Evolutionary conservation across 2,888 invertebrate genomes (phyloP).

Genomic region (Galeruca laticollis): DNA sequence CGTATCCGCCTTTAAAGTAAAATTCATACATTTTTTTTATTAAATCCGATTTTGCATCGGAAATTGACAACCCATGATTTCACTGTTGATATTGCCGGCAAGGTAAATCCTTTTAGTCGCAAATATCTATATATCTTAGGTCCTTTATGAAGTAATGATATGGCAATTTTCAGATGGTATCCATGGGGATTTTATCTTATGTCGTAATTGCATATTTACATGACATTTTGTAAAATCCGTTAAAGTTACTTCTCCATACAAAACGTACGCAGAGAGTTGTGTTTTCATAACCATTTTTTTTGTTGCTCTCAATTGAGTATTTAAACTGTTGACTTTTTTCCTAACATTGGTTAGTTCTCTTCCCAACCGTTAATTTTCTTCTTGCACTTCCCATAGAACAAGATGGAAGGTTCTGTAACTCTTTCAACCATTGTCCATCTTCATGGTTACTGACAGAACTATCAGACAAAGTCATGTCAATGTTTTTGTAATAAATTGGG

Average conservation of each 20-base stretch:
- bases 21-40: neutral
- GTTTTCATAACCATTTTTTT: neutral
- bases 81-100: too few species aligned
- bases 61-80: too few species aligned
- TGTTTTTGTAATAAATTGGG: too few species aligned
- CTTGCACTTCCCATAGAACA: too few species aligned
- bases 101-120: too few species aligned
- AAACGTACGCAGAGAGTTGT: neutral
- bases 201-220: neutral
- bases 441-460: too few species aligned
- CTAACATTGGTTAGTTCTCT: neutral
- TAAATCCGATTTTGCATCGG: neutral
- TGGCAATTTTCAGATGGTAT: neutral
- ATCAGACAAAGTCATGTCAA: too few species aligned
- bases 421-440: too few species aligned
- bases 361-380: too few species aligned
- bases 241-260: too few species aligned
- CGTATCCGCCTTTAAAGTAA: neutral
- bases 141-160: neutral
- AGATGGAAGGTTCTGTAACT: too few species aligned
- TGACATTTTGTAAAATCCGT: neutral
- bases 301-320: neutral
- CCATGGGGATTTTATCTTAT: neutral
- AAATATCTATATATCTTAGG: neutral
- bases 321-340: neutral